Percentiles rank a stretch among this genome's conserved stretches.
Evolutionary conservation across 2,113 vertebrate genomes (phyloP).

Genomic region (Myrmecobius fasciatus): DNA sequence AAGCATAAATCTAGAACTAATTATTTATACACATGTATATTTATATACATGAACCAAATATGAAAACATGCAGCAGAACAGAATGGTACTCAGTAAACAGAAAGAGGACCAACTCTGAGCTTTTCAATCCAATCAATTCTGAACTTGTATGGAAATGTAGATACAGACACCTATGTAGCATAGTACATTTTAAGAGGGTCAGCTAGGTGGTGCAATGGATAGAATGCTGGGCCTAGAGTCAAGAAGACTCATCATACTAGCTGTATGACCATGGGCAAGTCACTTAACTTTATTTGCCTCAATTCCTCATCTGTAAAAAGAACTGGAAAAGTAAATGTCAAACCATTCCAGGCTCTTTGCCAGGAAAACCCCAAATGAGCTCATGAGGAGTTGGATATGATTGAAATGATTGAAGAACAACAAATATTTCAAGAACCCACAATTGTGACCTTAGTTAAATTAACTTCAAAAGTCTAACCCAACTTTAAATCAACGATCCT

Average conservation of each 20-base stretch:
- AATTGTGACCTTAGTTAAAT: neutral
- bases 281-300: neutral
- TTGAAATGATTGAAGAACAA: neutral
- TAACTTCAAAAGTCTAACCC: neutral
- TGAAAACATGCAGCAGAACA: constrained; percentile 39
- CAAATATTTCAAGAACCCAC: neutral
- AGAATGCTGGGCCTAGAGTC: neutral
- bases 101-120: neutral
- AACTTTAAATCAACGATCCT: neutral
- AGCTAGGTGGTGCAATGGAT: neutral
- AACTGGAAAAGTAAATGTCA: neutral
- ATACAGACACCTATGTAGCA: neutral
- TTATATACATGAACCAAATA: constrained; percentile 52
- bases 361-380: neutral
- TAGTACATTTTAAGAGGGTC: neutral
- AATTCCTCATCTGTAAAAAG: neutral
- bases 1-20: constrained; percentile 52
- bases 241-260: neutral
- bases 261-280: neutral
- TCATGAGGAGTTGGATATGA: neutral
- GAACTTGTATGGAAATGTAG: neutral
- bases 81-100: neutral
- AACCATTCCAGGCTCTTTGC: neutral
- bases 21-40: constrained; percentile 33
- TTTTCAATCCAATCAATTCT: neutral